Percentiles rank a stretch among this genome's conserved stretches.
Conservation (phyloP, 2,888 invertebrate species). For the Pollenia griseotomentosa region DNA sequence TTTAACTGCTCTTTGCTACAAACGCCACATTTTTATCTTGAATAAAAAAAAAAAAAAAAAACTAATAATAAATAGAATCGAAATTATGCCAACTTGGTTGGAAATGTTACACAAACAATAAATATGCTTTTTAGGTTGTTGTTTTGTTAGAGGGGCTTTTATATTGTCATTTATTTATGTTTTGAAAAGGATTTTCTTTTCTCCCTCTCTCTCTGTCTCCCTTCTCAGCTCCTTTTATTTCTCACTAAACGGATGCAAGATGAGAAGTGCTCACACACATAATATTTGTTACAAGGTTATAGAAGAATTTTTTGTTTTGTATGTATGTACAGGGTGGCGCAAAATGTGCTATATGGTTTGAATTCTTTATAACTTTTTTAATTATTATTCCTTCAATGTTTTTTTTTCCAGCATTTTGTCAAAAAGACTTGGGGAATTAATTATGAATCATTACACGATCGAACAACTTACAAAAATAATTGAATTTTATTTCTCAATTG, state of each 20-base stretch:
- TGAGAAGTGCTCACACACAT: background rate
- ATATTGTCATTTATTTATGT: conserved; percentile 11
- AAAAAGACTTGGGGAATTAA: no score
- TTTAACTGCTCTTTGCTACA: conserved; percentile 9
- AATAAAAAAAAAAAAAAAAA: background rate
- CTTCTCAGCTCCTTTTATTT: background rate
- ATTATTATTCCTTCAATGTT: no score
- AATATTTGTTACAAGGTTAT: conserved; percentile 67
- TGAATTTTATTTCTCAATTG: no score
- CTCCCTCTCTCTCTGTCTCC: background rate
- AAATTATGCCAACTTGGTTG: conserved; percentile 63
- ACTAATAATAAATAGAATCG: conserved; percentile 14
- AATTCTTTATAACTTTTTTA: no score
- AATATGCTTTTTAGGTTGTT: conserved; percentile 37
- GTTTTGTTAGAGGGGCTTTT: conserved; percentile 19
- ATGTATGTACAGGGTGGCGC: no score
- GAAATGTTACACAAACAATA: conserved; percentile 51
- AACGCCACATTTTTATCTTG: background rate
- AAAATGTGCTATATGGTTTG: no score
- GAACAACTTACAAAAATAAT: no score
- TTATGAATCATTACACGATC: no score
- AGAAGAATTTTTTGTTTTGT: conserved; percentile 7
- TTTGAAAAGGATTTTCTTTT: background rate
- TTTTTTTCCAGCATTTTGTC: no score
- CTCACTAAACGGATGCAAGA: conserved; percentile 46